Conservation (phyloP, 2,797 vertebrate genomes). For the Phylloscopus collybita region DNA sequence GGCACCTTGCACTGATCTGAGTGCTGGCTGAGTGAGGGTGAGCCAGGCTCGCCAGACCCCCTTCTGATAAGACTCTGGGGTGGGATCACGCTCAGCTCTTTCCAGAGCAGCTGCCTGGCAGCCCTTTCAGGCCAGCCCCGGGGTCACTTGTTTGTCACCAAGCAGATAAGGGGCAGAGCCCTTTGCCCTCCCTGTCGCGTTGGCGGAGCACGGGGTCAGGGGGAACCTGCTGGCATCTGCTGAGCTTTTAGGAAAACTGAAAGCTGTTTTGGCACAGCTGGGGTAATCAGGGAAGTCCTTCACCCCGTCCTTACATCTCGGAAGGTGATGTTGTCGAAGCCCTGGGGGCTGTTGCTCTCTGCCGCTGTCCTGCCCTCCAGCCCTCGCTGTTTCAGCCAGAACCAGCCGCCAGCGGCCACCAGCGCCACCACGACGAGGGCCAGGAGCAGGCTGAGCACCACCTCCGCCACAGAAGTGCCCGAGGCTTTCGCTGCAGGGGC, state of each 20-base stretch:
- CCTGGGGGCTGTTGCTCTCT: not conserved
- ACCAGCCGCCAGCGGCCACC: not conserved
- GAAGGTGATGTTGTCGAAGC: conserved; percentile 79
- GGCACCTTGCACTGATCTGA: not conserved
- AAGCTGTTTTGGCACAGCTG: not conserved
- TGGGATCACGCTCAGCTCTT: not conserved
- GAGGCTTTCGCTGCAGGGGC: not conserved
- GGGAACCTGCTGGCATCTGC: not conserved
- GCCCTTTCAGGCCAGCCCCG: not conserved
- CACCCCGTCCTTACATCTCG: conserved; percentile 60
- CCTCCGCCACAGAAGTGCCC: rapidly evolving
- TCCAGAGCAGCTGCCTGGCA: not conserved
- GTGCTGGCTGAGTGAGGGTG: not conserved
- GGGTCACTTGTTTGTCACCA: not conserved
- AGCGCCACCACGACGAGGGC: not conserved
- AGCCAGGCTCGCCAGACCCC: not conserved
- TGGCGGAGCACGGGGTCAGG: rapidly evolving
- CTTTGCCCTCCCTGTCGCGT: not conserved
- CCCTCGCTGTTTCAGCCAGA: conserved; percentile 29
- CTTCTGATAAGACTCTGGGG: not conserved
- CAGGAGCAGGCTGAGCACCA: conserved; percentile 13
- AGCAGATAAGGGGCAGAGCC: conserved; percentile 26
- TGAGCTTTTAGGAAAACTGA: conserved; percentile 5
- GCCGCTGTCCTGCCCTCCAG: rapidly evolving
- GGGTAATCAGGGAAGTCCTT: not conserved